Conservation (phyloP, 2,113 vertebrate genomes). For the Brachirus orientalis region DNA sequence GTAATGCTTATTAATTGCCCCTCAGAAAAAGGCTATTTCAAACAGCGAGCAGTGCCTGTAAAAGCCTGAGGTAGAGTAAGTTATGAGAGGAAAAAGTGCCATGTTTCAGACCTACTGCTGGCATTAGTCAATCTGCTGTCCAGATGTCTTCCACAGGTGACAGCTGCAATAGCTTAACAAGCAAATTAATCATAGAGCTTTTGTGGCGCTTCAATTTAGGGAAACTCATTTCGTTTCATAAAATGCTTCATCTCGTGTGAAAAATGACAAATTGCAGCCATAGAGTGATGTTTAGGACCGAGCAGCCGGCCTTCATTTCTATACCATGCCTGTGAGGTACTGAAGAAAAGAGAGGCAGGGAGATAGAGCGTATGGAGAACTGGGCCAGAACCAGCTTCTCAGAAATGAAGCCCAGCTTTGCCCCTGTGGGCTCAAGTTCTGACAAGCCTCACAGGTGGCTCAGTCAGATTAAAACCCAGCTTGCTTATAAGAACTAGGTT, state of each 20-base stretch:
- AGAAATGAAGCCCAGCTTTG: conserved; percentile 79
- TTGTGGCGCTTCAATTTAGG: conserved; percentile 84
- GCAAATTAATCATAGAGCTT: conserved; percentile 87
- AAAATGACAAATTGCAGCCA: conserved; percentile 84
- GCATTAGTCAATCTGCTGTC: conserved; percentile 87
- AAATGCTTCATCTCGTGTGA: conserved; percentile 85
- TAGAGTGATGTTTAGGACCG: conserved; percentile 76
- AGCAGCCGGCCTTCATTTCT: conserved; percentile 73
- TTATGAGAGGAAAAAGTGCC: conserved; percentile 62
- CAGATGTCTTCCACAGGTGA: conserved; percentile 88
- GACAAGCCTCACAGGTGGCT: conserved; percentile 80
- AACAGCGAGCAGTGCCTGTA: conserved; percentile 79
- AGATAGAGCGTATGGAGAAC: conserved; percentile 72
- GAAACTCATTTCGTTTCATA: conserved; percentile 86
- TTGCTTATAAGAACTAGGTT: conserved; percentile 66
- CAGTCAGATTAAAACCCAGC: conserved; percentile 77
- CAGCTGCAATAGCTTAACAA: conserved; percentile 87
- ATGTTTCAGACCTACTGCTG: conserved; percentile 77
- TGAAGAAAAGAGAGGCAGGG: conserved; percentile 69
- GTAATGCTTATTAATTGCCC: conserved; percentile 86
- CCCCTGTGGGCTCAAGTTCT: conserved; percentile 77
- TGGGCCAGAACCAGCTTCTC: conserved; percentile 72
- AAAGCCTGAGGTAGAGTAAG: conserved; percentile 80
- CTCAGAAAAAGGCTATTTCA: conserved; percentile 80
- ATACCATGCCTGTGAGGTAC: conserved; percentile 73